A percentile compares a stretch with the other conserved stretches of the same genome.
phyloP scores from a whole-genome alignment of 2,888 invertebrate genomes.

The Phalangium opilio region DNA sequence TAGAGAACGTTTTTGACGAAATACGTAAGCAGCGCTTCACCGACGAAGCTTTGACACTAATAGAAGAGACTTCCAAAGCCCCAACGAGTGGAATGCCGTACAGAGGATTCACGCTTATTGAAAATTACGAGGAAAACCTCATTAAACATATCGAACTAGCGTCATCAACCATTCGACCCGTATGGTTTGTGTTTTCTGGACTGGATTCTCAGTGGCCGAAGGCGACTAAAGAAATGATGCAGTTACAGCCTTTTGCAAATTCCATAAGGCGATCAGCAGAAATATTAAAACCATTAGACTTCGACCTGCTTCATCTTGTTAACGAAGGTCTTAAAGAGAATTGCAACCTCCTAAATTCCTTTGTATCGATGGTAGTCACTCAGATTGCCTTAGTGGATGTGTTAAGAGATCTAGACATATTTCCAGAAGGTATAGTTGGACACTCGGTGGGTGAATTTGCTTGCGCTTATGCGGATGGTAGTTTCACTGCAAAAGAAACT shows the following conservation, averaged over 20 bases:
- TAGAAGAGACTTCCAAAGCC: conserved; percentile 54
- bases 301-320: conserved; percentile 32
- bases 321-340: conserved; percentile 23
- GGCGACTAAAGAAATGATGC: conserved; percentile 37
- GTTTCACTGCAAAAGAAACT: conserved; percentile 83
- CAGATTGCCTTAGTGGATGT: conserved; percentile 32
- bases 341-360: conserved; percentile 24
- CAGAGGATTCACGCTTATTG: conserved; percentile 57
- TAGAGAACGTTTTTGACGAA: conserved; percentile 31
- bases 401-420: conserved; percentile 50
- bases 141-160: too few species aligned
- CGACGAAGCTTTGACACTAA: conserved; percentile 53
- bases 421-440: conserved; percentile 86
- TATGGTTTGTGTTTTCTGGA: conserved; percentile 39
- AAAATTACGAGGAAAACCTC: too few species aligned
- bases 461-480: conserved; percentile 95
- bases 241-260: conserved; percentile 31
- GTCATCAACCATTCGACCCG: conserved; percentile 17
- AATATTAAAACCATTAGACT: conserved; percentile 29
- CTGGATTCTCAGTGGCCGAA: conserved; percentile 41
- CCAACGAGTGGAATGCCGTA: conserved; percentile 58
- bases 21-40: conserved; percentile 39
- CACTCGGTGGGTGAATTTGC: conserved; percentile 89
- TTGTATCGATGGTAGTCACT: conserved; percentile 34
- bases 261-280: conserved; percentile 31